A percentile compares a stretch with the other conserved stretches of the same genome.
Conservation (phyloP, 2,113 vertebrate species). For the Coreoperca whiteheadi region DNA sequence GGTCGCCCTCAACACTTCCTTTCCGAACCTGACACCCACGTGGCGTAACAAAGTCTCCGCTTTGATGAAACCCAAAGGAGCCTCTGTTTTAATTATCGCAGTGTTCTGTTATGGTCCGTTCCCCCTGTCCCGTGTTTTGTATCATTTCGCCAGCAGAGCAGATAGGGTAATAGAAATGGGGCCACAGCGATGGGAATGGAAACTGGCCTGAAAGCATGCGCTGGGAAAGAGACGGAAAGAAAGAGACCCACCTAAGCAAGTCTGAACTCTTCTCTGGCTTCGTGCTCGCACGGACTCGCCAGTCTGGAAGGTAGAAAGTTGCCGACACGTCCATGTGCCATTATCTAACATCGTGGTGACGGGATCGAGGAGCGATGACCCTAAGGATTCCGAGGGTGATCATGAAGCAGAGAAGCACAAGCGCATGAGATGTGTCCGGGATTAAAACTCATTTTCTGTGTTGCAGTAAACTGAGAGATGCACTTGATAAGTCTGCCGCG, state of each 20-base stretch:
- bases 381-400: neutral
- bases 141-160: conserved; percentile 48
- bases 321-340: neutral
- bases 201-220: conserved; percentile 13
- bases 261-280: neutral
- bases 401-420: too few species aligned
- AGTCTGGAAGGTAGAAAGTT: neutral
- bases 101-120: conserved; percentile 42
- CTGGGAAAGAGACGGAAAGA: neutral
- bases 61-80: conserved; percentile 30
- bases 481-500: conserved; percentile 17
- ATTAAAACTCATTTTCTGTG: conserved; percentile 27
- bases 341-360: neutral
- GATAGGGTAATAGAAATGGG: conserved; percentile 44
- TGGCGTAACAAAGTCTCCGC: conserved; percentile 6
- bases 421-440: neutral
- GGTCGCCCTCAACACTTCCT: conserved; percentile 2
- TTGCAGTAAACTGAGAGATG: conserved; percentile 29
- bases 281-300: neutral
- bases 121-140: conserved; percentile 34
- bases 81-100: conserved; percentile 49
- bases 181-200: conserved; percentile 8
- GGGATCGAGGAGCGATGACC: neutral
- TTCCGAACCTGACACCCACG: conserved; percentile 37
- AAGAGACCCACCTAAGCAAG: neutral